A percentile compares a stretch with the other conserved stretches of the same genome.
These are phyloP conservation scores for Sinella curviseta DNA, from an alignment of 1,140 invertebrate genomes.

Conservation along the genomic window DNA sequence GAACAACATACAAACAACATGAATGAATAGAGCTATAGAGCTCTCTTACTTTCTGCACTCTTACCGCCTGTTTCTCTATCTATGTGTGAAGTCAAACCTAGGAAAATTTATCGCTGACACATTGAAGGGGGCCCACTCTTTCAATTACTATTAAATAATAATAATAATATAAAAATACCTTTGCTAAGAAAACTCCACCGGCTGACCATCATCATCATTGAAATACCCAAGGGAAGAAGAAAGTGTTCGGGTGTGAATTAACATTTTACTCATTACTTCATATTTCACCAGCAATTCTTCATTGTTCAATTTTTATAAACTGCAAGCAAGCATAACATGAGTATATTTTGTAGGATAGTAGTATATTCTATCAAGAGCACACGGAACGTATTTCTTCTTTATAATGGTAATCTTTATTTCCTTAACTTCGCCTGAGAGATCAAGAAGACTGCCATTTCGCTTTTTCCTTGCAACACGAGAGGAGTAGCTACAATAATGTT, in stretches of 20 bases:
- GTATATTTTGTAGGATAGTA: no score
- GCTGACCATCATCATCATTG: not conserved
- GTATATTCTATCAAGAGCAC: not conserved
- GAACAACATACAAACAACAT: no score
- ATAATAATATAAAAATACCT: not conserved
- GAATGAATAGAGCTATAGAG: no score
- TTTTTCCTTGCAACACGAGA: no score
- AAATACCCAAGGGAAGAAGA: not conserved
- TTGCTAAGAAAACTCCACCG: not conserved
- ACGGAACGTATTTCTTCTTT: no score
- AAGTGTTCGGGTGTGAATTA: not conserved
- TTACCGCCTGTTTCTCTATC: conserved; percentile 1
- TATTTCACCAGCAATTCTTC: not conserved
- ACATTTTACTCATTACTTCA: conserved; percentile 2
- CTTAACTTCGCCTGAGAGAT: no score
- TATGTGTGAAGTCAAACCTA: conserved; percentile 41
- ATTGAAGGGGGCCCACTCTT: conserved; percentile 46
- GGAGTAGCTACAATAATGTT: not conserved
- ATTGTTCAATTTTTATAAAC: no score
- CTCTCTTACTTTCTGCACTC: not conserved
- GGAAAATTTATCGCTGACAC: conserved; percentile 48
- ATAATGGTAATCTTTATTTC: no score
- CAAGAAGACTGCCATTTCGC: no score
- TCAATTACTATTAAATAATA: conserved; percentile 45
- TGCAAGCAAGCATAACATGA: no score